These are phyloP conservation scores for Maconellicoccus hirsutus DNA, from an alignment of 1,140 invertebrate species.

Conservation along the genomic window DNA sequence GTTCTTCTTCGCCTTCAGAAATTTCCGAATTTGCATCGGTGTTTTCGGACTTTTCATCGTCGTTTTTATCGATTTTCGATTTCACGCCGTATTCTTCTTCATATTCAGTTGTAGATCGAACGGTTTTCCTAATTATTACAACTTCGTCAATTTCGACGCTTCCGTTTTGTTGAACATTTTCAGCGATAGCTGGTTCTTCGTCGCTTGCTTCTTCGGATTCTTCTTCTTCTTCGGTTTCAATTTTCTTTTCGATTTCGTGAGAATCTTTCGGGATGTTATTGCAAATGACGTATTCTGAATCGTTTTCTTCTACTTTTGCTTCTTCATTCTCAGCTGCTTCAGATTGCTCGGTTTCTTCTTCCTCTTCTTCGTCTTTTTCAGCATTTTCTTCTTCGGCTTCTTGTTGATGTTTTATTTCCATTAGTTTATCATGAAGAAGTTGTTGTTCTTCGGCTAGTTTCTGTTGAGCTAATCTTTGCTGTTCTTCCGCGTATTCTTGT, in stretches of 20 bases:
- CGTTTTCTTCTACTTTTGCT: neutral
- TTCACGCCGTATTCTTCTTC: neutral
- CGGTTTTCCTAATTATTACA: neutral
- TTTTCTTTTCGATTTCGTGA: neutral
- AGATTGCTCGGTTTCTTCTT: neutral
- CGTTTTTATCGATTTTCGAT: neutral
- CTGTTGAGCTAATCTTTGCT: neutral
- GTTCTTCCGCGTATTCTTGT: neutral
- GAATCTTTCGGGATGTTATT: neutral
- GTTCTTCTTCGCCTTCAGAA: neutral
- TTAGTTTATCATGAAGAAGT: neutral
- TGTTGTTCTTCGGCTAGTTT: neutral
- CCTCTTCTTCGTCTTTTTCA: neutral
- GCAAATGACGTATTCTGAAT: neutral
- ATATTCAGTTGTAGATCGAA: neutral
- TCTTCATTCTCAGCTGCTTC: neutral
- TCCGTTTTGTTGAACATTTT: neutral
- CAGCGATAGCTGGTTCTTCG: neutral
- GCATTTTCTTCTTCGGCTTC: slow-evolving; percentile 8
- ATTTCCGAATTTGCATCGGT: slow-evolving; percentile 15
- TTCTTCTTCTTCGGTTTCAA: neutral
- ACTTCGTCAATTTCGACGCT: neutral
- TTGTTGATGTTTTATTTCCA: slow-evolving; percentile 8
- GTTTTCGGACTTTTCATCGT: slow-evolving; percentile 9
- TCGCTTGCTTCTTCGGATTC: neutral